Base-by-base conservation (phyloP, 2,888 invertebrate genomes). In the Megastigmus dorsalis region DNA sequence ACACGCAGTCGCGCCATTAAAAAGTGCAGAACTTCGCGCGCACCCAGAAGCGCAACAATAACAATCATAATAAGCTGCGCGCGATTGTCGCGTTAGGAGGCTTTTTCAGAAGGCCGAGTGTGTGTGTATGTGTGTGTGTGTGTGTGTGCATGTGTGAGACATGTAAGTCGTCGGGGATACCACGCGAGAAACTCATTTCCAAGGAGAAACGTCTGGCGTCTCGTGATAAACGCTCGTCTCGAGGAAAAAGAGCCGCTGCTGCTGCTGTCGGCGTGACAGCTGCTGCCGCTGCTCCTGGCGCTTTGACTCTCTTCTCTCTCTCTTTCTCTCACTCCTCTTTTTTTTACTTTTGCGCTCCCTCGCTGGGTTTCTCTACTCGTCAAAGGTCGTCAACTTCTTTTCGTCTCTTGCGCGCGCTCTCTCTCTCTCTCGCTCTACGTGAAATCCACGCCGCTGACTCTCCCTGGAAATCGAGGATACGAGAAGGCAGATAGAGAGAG, bases 101-200 rank as follows among this genome's bases (percentile, higher is more conserved):
- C 7, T 50, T 36, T 33, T 55, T 57, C 45, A 23, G 30, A 5
- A 30, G 1, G 28, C 20, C 33, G 43, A 5, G 30, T 28, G 6
- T 26, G 7, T 10, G 6, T 2, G 20, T 10, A 15, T 43, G 18
- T 5, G 20, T 66, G n/a, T 15, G 18, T 6, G n/a, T 26, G 7
- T 10, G 6, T 2, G 20, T 10, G 20, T 43, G 18, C 6, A 18
- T 66, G n/a, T 15, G 18, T 6, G 33, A 23, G 26, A 45, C 48
- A n/a, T n/a, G n/a, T n/a, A n/a, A n/a, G n/a, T n/a, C n/a, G n/a
- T n/a, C n/a, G n/a, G n/a, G n/a, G n/a, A n/a, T n/a, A n/a, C n/a
- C n/a, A 59, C 52, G 70, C 77, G 65, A 77, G 74, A 76, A 78
- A 80, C 78, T 78, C 79, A 74, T 81, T 81, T 75, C 73, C 63